Evolutionary conservation across 2,888 invertebrate species (phyloP).

Genomic region (Panopea generosa): DNA sequence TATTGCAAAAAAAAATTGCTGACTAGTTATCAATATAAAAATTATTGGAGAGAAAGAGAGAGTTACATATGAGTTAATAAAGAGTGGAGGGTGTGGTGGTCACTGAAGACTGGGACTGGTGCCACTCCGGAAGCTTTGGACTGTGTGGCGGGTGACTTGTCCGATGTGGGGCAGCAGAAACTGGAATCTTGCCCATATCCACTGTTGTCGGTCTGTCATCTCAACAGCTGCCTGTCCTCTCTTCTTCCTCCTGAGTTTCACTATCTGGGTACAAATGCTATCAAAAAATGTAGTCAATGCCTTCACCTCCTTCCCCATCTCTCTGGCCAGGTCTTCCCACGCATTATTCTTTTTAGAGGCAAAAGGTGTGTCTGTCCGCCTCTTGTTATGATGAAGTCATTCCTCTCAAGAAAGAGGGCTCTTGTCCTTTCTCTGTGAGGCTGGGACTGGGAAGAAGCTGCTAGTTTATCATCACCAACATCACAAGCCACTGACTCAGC

Average conservation of each 20-base stretch:
- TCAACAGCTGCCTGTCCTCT: conserved; percentile 41
- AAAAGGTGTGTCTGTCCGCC: conserved; percentile 32
- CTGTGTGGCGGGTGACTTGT: conserved; percentile 45
- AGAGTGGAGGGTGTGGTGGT: too few relatives aligned
- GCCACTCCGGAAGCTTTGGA: conserved; percentile 44
- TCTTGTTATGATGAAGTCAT: conserved; percentile 53
- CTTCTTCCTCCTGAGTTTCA: conserved; percentile 25
- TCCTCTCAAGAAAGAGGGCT: conserved; percentile 45
- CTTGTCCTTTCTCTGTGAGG: too few relatives aligned
- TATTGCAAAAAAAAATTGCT: too few relatives aligned
- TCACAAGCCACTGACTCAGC: too few relatives aligned
- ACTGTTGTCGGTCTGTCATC: conserved; percentile 36
- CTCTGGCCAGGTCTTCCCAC: conserved; percentile 37
- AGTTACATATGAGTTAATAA: too few relatives aligned
- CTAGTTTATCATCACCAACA: too few relatives aligned
- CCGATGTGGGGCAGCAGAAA: conserved; percentile 48
- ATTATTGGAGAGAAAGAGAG: too few relatives aligned
- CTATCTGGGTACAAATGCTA: conserved; percentile 22
- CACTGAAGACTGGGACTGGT: too few relatives aligned
- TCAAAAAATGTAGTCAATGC: conserved; percentile 62
- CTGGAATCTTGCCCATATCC: conserved; percentile 37
- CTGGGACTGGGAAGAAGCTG: too few relatives aligned
- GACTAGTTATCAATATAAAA: too few relatives aligned
- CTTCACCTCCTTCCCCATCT: conserved; percentile 66
- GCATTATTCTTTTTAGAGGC: conserved; percentile 29